Conservation (phyloP, 2,113 vertebrate genomes). For the Scomber colias region DNA sequence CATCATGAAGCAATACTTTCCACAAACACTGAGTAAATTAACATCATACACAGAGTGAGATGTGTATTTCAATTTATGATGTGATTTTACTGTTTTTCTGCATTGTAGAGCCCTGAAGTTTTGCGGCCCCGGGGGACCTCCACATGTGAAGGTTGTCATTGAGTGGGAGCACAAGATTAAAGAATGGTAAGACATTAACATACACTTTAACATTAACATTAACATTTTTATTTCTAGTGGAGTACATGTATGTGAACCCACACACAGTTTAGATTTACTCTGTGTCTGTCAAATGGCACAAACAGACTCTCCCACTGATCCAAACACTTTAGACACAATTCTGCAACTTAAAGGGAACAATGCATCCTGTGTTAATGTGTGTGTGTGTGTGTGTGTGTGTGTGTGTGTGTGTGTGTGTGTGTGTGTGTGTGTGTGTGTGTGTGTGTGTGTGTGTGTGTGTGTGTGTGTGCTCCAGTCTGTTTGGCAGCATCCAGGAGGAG, state of each 20-base stretch:
- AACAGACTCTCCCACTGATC: background rate
- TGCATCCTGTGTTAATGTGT: constrained; percentile 58
- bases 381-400: constrained; percentile 16
- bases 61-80: background rate
- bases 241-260: background rate
- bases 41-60: background rate
- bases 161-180: constrained; percentile 92
- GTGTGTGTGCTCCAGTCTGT: constrained; percentile 83
- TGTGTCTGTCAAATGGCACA: background rate
- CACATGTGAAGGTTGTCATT: constrained; percentile 88
- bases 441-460: constrained; percentile 59
- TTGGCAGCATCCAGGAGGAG: constrained; percentile 93
- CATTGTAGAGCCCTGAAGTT: constrained; percentile 87
- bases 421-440: constrained; percentile 13
- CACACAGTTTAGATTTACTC: background rate
- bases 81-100: background rate
- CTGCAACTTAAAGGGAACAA: background rate
- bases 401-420: background rate
- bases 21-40: background rate
- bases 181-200: constrained; percentile 65
- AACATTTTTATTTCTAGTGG: too few relatives aligned
- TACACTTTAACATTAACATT: too few relatives aligned
- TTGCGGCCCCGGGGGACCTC: constrained; percentile 86
- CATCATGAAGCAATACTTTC: background rate
- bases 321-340: background rate